Percentiles rank a stretch among this genome's conserved stretches.
Evolutionary conservation across 2,888 invertebrate species (phyloP).

Genomic region (Tolmerus cingulatus): DNA sequence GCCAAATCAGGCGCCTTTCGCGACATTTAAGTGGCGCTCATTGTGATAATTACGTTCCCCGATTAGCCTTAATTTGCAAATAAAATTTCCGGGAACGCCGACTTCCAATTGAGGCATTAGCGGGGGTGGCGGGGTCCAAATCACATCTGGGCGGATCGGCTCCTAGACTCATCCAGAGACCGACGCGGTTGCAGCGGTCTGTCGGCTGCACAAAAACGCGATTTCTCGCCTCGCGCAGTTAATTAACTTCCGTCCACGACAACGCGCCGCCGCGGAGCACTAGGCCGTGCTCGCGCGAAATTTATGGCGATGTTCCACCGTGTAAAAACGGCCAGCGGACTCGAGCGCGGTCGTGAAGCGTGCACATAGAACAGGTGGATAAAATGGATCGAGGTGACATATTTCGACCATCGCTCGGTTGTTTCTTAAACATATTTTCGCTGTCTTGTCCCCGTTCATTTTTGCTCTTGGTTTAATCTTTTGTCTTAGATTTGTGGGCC

Average conservation of each 20-base stretch:
- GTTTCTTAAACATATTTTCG: slow-evolving; percentile 20
- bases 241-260: not conserved
- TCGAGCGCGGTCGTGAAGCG: not conserved
- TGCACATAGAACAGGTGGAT: not conserved
- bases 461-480: not conserved
- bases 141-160: not conserved
- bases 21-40: not conserved
- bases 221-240: not conserved
- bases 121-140: not conserved
- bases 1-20: not conserved
- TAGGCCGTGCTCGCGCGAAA: not conserved
- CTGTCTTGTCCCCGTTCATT: not conserved
- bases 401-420: not conserved
- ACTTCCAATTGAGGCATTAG: not conserved
- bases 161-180: not conserved
- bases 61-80: not conserved
- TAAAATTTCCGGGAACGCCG: not conserved
- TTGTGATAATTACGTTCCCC: not conserved
- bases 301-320: not conserved
- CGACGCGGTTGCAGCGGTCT: not conserved
- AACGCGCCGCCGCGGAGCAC: not conserved
- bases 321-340: not conserved
- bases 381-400: not conserved
- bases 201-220: not conserved
- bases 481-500: slow-evolving; percentile 20